These are phyloP conservation scores for Sus scrofa DNA, from an alignment of 2,113 vertebrate species.

Conservation along the genomic window T2T-Sscrofa CM000812.6:241925001-241925500, in stretches of 20 bases:
- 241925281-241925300: background rate
- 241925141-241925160: background rate
- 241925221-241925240: background rate
- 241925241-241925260: background rate
- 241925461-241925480: background rate
- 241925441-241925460: background rate
- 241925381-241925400: background rate
- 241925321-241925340: background rate
- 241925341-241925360: background rate
- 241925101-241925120: background rate
- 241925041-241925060: background rate
- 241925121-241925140: background rate
- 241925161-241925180: background rate
- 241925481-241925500: background rate
- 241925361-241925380: background rate
- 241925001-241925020: background rate
- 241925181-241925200: background rate
- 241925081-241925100: background rate
- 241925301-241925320: background rate
- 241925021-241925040: no score
- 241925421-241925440: background rate
- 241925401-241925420: background rate
- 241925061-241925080: background rate
- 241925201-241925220: background rate
- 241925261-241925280: background rate